These are phyloP conservation scores for Drosophila hydei DNA, from an alignment of 1,140 invertebrate genomes.

Conservation along the genomic window DNA sequence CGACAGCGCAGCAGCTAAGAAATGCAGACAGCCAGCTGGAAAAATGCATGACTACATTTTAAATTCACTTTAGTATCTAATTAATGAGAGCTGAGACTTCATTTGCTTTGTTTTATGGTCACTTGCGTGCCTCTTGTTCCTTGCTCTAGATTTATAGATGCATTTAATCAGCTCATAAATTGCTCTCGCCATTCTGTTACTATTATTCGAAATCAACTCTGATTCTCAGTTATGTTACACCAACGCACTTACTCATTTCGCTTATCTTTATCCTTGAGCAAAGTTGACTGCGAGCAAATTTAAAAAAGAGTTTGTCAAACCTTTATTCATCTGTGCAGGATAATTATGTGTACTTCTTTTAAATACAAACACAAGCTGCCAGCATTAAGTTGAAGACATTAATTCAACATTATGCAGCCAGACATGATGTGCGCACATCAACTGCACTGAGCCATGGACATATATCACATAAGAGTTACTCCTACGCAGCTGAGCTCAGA, in stretches of 20 bases:
- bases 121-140: not conserved
- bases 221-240: too few species aligned
- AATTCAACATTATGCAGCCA: not conserved
- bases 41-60: conserved; percentile 17
- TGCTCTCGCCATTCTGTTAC: too few species aligned
- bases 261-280: conserved; percentile 26
- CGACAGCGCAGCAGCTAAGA: conserved; percentile 30
- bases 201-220: conserved; percentile 1
- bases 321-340: conserved; percentile 1
- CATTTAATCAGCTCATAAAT: not conserved
- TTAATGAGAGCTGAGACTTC: conserved; percentile 53
- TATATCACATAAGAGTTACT: not conserved
- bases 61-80: conserved; percentile 53
- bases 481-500: not conserved
- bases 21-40: conserved; percentile 17
- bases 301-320: conserved; percentile 9
- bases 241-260: conserved; percentile 7
- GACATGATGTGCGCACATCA: not conserved
- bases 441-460: not conserved
- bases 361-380: conserved; percentile 12
- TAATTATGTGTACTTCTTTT: conserved; percentile 22
- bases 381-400: conserved; percentile 5
- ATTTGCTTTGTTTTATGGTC: conserved; percentile 47
- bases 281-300: conserved; percentile 8
- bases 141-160: not conserved